Evolutionary conservation across 2,888 invertebrate genomes (phyloP).

Genomic region (Cephus spinipes): DNA sequence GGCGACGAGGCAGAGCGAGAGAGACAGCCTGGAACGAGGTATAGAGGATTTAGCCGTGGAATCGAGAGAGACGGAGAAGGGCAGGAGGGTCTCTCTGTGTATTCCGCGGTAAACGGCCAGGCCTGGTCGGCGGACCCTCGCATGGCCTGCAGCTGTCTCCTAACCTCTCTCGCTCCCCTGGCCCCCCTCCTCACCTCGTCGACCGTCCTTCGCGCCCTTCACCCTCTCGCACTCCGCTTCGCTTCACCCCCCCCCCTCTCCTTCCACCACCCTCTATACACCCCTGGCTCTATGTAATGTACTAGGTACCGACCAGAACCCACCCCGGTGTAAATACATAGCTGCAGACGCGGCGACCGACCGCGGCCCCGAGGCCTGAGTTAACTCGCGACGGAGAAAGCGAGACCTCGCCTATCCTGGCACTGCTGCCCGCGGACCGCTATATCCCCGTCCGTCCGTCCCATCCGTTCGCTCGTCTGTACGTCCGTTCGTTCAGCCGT

Average conservation of each 20-base stretch:
- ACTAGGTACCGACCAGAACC: slow-evolving; percentile 45
- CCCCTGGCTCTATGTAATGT: slow-evolving; percentile 41
- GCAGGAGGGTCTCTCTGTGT: slow-evolving; percentile 27
- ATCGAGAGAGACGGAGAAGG: slow-evolving; percentile 18
- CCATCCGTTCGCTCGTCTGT: not conserved
- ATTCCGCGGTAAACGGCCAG: slow-evolving; percentile 40
- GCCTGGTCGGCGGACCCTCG: slow-evolving; percentile 53
- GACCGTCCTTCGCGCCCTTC: not conserved
- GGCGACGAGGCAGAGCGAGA: slow-evolving; percentile 2
- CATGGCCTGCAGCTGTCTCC: slow-evolving; percentile 60
- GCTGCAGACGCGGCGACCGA: slow-evolving; percentile 41
- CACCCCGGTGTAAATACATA: slow-evolving; percentile 58
- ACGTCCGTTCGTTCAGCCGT: not conserved
- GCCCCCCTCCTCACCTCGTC: slow-evolving; percentile 11
- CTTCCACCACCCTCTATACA: slow-evolving; percentile 14
- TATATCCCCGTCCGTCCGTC: not conserved
- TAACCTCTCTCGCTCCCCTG: slow-evolving; percentile 36
- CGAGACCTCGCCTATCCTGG: slow-evolving; percentile 32
- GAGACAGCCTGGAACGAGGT: slow-evolving; percentile 4
- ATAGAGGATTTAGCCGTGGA: not conserved
- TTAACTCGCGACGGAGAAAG: slow-evolving; percentile 46
- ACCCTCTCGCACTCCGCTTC: slow-evolving; percentile 11
- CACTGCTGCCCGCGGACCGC: slow-evolving; percentile 18
- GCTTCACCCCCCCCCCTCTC: slow-evolving; percentile 28
- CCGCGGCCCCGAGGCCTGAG: slow-evolving; percentile 37